Evolutionary conservation across 2,797 vertebrate genomes (phyloP), one percentile per base, ranked within the genome.

Genomic region (Sebastolobus alascanus): DNA sequence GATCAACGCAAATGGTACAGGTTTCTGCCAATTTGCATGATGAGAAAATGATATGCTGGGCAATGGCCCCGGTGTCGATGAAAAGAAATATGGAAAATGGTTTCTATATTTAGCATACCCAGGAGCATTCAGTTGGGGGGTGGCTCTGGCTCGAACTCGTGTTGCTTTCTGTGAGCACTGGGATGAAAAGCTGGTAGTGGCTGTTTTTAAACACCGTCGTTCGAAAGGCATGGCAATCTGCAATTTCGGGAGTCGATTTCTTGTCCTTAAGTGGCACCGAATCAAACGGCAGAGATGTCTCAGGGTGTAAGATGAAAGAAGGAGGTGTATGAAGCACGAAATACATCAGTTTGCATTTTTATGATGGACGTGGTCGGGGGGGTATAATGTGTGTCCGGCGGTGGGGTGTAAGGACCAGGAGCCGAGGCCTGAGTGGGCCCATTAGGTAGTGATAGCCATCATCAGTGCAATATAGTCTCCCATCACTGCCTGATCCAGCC

Each of bases 11-110:
- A 89, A 87, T 65, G 72, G 72, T 83, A 54, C 96, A 87, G 91
- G 93, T 95, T 96, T 95, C 92, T 95, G 96, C 97, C 96, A 97
- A 85, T 96, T 96, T 96, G 94, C 94, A 95, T 96, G 95, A 96
- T 96, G 95, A 96, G 96, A 96, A 97, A 97, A 96, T 96, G 93
- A 97, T 96, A 96, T 96, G 94, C 94, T 93, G 92, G 87, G 89
- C 92, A 92, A 70, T 77, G 79, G 90, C 85, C 75, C 82, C 82
- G 68, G 74, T 90, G 86, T 85, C 93, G 92, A 95, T 94, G 92
- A 95, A 94, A 93, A 92, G 90, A 93, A 94, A 93, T 89, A 90
- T 90, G 80, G 85, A 94, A 92, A 92, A 90, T 68, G 64, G 73
- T 64, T 83, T 90, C 92, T 94, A 95, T 93, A 92, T 95, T 94